Conservation (phyloP, 2,888 invertebrate species). For the Drosophila austrosaltans region DNA sequence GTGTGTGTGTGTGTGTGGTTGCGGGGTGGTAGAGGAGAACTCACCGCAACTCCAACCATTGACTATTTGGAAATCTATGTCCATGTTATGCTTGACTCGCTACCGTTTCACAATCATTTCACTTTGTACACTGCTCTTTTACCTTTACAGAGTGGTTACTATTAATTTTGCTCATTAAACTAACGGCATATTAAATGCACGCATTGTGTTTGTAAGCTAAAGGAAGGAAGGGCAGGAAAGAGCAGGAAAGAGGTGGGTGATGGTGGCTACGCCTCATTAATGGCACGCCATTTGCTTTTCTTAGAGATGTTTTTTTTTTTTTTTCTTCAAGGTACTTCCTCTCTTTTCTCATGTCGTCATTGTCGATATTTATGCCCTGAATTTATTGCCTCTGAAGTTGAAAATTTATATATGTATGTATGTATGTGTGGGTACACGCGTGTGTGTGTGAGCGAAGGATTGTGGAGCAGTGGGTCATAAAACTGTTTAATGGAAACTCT, state of each 20-base stretch:
- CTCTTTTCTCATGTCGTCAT: slow-evolving; percentile 14
- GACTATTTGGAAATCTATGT: slow-evolving; percentile 10
- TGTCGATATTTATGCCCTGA: slow-evolving; percentile 59
- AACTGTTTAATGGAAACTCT: slow-evolving; percentile 3
- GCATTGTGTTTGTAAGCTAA: slow-evolving; percentile 32
- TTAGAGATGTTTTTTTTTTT: slow-evolving; percentile 14
- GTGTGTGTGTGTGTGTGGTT: not conserved
- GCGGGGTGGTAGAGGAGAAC: not conserved
- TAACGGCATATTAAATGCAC: slow-evolving; percentile 66
- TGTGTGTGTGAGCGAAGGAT: not conserved
- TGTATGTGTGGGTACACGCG: slow-evolving; percentile 7
- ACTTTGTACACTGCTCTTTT: slow-evolving; percentile 14
- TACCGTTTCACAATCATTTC: slow-evolving; percentile 13
- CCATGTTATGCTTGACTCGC: slow-evolving; percentile 18
- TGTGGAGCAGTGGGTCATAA: not conserved
- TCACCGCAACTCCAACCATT: slow-evolving; percentile 1
- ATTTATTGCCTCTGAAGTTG: slow-evolving; percentile 53
- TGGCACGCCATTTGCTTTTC: slow-evolving; percentile 58
- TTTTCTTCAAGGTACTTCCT: slow-evolving; percentile 29
- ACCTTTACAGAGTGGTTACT: slow-evolving; percentile 23
- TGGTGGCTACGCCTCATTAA: slow-evolving; percentile 56
- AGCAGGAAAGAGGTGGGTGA: slow-evolving; percentile 14
- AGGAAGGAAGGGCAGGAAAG: not conserved
- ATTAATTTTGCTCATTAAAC: slow-evolving; percentile 63
- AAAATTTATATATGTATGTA: slow-evolving; percentile 29